Base-by-base conservation (phyloP, 2,113 vertebrate species). In the Arvicanthis niloticus region DNA sequence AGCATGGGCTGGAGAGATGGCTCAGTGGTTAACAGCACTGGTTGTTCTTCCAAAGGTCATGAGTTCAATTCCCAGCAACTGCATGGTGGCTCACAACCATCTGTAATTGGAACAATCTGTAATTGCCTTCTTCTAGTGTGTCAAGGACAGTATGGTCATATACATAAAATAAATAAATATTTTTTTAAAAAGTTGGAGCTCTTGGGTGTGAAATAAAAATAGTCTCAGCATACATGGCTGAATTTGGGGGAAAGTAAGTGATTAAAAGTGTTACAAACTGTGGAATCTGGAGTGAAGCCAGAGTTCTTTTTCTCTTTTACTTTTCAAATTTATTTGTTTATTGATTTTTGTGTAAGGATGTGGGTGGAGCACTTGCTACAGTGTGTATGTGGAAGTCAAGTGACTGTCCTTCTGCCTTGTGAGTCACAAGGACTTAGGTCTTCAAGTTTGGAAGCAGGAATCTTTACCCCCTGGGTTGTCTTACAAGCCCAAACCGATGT, bases 281-380 rank as follows among this genome's bases (percentile, higher is more conserved):
- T 88, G 60, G 67, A 90, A 96, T 81, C 82, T 72, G 16, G 22
- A 95, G 62, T 53, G n/a, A 82, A 95, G n/a, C 29, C 21, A 70
- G 31, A 37, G 24, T 70, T 51, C 19, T 87, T 87, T 51, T 9
- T 53, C 31, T n/a, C 2, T 62, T 42, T 40, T 42, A 12, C 17
- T 51, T 16, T 26, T 7, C 9, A 40, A 0, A 13, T 86, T 26
- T 34, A 45, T 85, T 85, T 45, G 34, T 86, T 85, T 65, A 12
- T 65, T 65, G n/a, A 31, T 62, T 85, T 85, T 65, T 65, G 16
- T 85, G 16, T 31, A 65, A 31, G 13, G 40, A 40, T 65, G 9
- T 29, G 60, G 16, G 40, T 31, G 40, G n/a, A 29, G 16, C 60
- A 85, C 58, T 31, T 65, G n/a, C 58, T 16, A 31, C 58, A 10